Conservation (phyloP, 2,888 invertebrate species). For the Agapostemon virescens region DNA sequence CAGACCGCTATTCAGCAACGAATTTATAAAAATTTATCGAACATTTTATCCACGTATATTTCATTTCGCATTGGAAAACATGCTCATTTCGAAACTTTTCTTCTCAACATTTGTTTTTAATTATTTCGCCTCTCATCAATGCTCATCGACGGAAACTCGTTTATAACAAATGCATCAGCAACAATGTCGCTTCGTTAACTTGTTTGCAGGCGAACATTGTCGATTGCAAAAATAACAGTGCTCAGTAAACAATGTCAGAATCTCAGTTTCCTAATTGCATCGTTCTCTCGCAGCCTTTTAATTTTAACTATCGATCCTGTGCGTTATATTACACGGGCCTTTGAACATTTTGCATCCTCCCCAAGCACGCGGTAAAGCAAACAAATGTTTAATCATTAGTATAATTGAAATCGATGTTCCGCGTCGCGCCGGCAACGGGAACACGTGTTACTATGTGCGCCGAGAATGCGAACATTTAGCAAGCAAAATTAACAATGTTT, state of each 20-base stretch:
- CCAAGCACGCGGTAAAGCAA: not conserved
- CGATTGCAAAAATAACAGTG: not conserved
- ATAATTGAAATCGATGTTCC: not conserved
- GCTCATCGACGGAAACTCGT: not conserved
- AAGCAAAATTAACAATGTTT: not conserved
- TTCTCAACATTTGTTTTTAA: not conserved
- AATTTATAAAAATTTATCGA: not conserved
- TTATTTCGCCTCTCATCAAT: not conserved
- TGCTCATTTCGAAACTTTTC: no score
- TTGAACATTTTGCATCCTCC: not conserved
- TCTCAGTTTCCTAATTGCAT: slow-evolving; percentile 1
- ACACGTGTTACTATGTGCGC: not conserved
- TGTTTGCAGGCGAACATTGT: not conserved
- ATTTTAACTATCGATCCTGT: not conserved
- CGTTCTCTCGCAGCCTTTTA: not conserved
- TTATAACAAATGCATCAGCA: no score
- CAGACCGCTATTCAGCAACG: no score
- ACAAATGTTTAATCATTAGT: not conserved
- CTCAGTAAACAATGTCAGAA: not conserved
- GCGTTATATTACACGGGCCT: not conserved
- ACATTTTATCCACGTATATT: not conserved
- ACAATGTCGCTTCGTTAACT: not conserved
- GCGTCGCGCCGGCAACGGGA: not conserved
- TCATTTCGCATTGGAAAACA: no score
- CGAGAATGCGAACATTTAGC: not conserved